Percentiles rank a stretch among this genome's conserved stretches.
These are phyloP conservation scores for Dysdera silvatica DNA, from an alignment of 1,140 invertebrate genomes.

Conservation along the genomic window DNA sequence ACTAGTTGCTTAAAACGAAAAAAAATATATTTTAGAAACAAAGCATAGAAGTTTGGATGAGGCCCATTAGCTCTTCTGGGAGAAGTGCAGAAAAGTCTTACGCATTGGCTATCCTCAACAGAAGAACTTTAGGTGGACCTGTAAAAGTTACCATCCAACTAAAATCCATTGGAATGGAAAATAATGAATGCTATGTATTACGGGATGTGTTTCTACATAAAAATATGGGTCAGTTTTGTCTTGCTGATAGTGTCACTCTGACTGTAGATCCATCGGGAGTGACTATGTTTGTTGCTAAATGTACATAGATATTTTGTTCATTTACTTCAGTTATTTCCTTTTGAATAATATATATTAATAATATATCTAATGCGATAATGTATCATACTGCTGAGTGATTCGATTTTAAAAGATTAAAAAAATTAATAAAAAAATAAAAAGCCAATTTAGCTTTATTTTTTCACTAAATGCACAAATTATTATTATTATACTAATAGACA, in stretches of 20 bases:
- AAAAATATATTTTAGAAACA: conserved; percentile 61
- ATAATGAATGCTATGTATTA: conserved; percentile 69
- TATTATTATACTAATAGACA: too few relatives aligned
- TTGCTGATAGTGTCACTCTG: conserved; percentile 80
- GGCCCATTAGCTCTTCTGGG: conserved; percentile 70
- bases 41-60: conserved; percentile 85
- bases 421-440: too few relatives aligned
- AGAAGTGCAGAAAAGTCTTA: conserved; percentile 71
- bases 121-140: conserved; percentile 80
- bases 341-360: too few relatives aligned
- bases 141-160: conserved; percentile 74
- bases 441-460: too few relatives aligned
- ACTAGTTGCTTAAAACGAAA: too few relatives aligned
- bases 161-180: conserved; percentile 68
- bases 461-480: too few relatives aligned
- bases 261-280: conserved; percentile 84
- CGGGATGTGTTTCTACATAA: conserved; percentile 80
- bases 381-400: too few relatives aligned
- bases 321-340: too few relatives aligned
- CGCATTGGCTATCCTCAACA: conserved; percentile 75
- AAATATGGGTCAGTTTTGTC: conserved; percentile 65
- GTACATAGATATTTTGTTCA: background rate
- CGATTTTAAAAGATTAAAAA: too few relatives aligned
- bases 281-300: conserved; percentile 30
- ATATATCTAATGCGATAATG: too few relatives aligned